Percentiles rank a stretch among this genome's conserved stretches.
phyloP scores from a whole-genome alignment of 2,797 vertebrate genomes.

The Ispidina picta region DNA sequence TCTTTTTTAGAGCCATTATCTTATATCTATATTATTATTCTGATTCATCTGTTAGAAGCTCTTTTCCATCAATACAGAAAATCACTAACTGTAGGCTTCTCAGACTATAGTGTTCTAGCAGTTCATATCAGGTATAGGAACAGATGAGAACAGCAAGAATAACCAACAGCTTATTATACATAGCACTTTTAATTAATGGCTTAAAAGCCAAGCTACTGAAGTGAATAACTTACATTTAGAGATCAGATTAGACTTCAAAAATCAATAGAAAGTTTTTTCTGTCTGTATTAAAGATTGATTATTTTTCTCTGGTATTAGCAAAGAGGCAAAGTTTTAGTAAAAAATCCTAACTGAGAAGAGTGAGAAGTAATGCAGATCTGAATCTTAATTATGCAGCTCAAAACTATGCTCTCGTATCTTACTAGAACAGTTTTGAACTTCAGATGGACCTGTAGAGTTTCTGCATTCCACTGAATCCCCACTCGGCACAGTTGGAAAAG shows the following conservation, averaged over 20 bases:
- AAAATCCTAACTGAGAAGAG: not conserved
- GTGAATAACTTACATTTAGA: conserved; percentile 7
- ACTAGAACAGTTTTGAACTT: not conserved
- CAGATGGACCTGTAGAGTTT: not conserved
- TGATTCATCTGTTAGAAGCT: not conserved
- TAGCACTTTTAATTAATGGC: conserved; percentile 2
- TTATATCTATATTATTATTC: not conserved
- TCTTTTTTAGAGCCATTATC: not conserved
- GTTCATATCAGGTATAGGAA: not conserved
- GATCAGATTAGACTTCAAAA: conserved; percentile 1
- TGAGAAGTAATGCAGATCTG: not conserved
- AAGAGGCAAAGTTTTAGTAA: not conserved
- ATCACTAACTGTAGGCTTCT: not conserved
- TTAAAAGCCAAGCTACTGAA: conserved; percentile 3
- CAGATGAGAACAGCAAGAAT: not conserved
- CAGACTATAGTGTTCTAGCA: not conserved
- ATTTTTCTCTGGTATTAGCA: not conserved
- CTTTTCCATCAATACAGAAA: not conserved
- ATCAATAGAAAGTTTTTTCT: not conserved
- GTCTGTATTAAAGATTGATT: not conserved
- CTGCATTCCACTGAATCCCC: not conserved
- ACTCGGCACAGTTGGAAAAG: not conserved
- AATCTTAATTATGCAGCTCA: not conserved
- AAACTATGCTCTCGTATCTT: not conserved
- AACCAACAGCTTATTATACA: not conserved